Evolutionary conservation across 2,888 invertebrate species (phyloP).

Genomic region (Drosophila demipolita): DNA sequence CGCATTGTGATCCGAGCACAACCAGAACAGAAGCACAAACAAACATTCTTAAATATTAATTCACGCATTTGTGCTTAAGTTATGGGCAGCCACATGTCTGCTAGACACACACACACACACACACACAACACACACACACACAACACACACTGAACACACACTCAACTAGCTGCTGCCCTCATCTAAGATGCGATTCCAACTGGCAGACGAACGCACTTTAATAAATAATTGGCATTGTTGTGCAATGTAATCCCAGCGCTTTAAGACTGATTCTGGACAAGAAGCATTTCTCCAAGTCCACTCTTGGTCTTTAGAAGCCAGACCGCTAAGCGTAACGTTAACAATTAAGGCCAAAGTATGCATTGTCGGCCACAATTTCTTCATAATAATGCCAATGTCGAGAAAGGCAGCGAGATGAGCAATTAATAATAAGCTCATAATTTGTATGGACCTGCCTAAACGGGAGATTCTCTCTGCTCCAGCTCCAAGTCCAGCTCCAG

Average conservation of each 20-base stretch:
- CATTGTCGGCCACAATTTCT: conserved; percentile 67
- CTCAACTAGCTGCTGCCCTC: background rate
- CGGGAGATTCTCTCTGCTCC: conserved; percentile 27
- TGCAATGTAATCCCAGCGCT: conserved; percentile 64
- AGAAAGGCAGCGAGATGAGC: conserved; percentile 49
- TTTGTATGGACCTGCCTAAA: conserved; percentile 77
- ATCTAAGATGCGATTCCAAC: conserved; percentile 18
- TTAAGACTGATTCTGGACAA: conserved; percentile 33
- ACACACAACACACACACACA: background rate
- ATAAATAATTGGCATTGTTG: conserved; percentile 79
- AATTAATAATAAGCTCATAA: conserved; percentile 85
- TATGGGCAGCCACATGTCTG: conserved; percentile 57
- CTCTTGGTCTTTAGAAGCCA: conserved; percentile 14
- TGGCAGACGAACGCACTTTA: conserved; percentile 66
- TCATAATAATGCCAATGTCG: conserved; percentile 66
- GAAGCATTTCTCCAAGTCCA: conserved; percentile 9
- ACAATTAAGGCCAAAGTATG: conserved; percentile 78
- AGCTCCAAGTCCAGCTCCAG: conserved; percentile 22
- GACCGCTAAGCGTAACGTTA: conserved; percentile 69
- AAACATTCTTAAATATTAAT: conserved; percentile 73
- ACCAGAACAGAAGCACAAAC: conserved; percentile 11
- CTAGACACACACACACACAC: background rate
- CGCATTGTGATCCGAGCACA: conserved; percentile 45
- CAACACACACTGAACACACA: background rate
- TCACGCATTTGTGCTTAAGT: conserved; percentile 69